Base-by-base conservation (phyloP, 2,888 invertebrate species). In the Taphrorychus bicolor region DNA sequence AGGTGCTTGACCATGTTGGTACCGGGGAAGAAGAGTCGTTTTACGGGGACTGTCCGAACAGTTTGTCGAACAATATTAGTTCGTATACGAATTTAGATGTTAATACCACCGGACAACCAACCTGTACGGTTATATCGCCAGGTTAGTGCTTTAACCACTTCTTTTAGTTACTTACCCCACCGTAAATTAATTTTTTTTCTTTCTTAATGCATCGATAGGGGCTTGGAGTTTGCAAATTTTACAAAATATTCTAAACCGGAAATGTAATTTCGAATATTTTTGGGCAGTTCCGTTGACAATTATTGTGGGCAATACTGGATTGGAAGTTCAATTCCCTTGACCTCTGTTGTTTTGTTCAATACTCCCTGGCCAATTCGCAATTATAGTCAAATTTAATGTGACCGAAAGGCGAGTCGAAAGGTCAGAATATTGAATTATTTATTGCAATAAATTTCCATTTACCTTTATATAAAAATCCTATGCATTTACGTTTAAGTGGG, bases 21-120 rank as follows among this genome's bases (percentile, higher is more conserved):
- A 82, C 84, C 71, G 87, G 88, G 81, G 60, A 59, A 11, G 91
- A 90, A 84, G 91, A 91, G 84, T 88, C 89, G 81, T 90, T 90
- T 83, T 90, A 90, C 81, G 87, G 85, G 82, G 87, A 87, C 76
- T 87, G 87, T 79, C 87, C 87, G 71, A 51, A 48, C 40, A 59
- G 51, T 49, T 59, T 68, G 24, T 5, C 68, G n/a, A 62, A 59
- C 48, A 22, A 51, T 1, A 75, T 77, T 51, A 73, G 76, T 45
- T 77, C 80, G 2, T 83, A 83, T 73, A 82, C 82, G 48, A 79
- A 82, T 76, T 78, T 83, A 78, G 83, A 83, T 76, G 79, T 83
- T 65, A 82, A 80, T 73, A 77, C 80, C 40, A 81, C 81, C 22
- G 79, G 77, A 71, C 82, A 82, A 66, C 80, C 82, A 71, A 83